Percentiles rank a stretch among this genome's conserved stretches.
phyloP scores from a whole-genome alignment of 2,888 invertebrate genomes.

The Spialia ferax region DNA sequence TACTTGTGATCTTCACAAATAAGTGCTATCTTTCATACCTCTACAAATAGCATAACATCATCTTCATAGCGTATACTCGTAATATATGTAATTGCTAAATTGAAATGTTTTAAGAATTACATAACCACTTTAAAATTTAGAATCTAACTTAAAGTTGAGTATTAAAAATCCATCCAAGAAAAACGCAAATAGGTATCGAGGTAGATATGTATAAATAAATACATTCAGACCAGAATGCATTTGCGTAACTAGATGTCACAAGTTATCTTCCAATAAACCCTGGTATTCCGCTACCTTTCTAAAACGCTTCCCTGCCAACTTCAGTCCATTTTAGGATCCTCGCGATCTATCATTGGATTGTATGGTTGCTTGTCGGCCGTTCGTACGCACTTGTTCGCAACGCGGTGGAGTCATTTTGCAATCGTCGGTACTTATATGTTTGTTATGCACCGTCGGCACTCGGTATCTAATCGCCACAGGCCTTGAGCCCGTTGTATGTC shows the following conservation, averaged over 20 bases:
- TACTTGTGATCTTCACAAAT: slow-evolving; percentile 8
- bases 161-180: too few species aligned
- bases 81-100: not conserved
- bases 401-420: slow-evolving; percentile 65
- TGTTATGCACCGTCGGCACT: slow-evolving; percentile 71
- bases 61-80: not conserved
- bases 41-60: not conserved
- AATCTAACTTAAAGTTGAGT: not conserved
- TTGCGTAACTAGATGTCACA: slow-evolving; percentile 26
- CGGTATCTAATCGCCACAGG: slow-evolving; percentile 82
- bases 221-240: slow-evolving; percentile 22
- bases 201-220: slow-evolving; percentile 11
- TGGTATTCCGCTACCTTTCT: slow-evolving; percentile 25
- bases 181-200: too few species aligned
- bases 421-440: slow-evolving; percentile 66
- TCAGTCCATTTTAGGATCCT: slow-evolving; percentile 30
- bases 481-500: slow-evolving; percentile 85
- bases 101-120: not conserved
- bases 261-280: slow-evolving; percentile 28
- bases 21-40: slow-evolving; percentile 4
- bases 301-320: slow-evolving; percentile 40
- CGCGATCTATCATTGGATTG: slow-evolving; percentile 41
- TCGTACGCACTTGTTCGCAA: slow-evolving; percentile 41
- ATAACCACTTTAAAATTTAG: not conserved
- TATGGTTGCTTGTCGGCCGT: slow-evolving; percentile 42